These are phyloP conservation scores for Antigone vipio DNA, from an alignment of 2,113 vertebrate species.

Conservation along the genomic window DNA sequence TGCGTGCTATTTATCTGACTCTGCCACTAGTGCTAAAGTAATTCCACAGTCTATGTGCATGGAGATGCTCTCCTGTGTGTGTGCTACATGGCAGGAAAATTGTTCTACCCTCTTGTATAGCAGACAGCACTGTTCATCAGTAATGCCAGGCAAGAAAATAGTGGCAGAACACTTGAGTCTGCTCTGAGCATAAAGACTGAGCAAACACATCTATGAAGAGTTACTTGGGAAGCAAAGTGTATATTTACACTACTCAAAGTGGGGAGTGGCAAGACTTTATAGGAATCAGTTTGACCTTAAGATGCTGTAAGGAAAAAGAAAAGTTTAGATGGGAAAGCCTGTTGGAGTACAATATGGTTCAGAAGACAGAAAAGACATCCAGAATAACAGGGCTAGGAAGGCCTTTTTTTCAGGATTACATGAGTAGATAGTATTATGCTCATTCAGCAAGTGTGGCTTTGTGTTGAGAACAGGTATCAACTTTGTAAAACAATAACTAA, in stretches of 20 bases:
- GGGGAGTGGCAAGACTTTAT: neutral
- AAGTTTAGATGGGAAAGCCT: neutral
- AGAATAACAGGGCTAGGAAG: neutral
- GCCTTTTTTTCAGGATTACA: neutral
- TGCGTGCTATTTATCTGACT: neutral
- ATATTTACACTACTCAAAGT: neutral
- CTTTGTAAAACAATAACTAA: rapidly evolving
- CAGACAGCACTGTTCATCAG: neutral
- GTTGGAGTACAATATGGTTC: neutral
- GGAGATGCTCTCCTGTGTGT: neutral
- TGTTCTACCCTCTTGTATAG: neutral
- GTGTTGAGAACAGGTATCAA: neutral
- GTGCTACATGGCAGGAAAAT: neutral
- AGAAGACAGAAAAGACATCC: neutral
- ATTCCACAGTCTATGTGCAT: rapidly evolving
- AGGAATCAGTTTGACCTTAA: neutral
- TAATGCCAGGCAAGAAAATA: neutral
- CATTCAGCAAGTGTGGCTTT: neutral
- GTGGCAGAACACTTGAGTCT: neutral
- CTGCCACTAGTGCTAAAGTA: neutral
- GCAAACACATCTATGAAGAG: neutral
- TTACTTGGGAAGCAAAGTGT: neutral
- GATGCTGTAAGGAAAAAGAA: neutral
- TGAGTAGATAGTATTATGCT: neutral
- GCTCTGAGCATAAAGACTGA: neutral